These are phyloP conservation scores for Phylloscopus collybita DNA, from an alignment of 2,797 vertebrate species.

Conservation along the genomic window DNA sequence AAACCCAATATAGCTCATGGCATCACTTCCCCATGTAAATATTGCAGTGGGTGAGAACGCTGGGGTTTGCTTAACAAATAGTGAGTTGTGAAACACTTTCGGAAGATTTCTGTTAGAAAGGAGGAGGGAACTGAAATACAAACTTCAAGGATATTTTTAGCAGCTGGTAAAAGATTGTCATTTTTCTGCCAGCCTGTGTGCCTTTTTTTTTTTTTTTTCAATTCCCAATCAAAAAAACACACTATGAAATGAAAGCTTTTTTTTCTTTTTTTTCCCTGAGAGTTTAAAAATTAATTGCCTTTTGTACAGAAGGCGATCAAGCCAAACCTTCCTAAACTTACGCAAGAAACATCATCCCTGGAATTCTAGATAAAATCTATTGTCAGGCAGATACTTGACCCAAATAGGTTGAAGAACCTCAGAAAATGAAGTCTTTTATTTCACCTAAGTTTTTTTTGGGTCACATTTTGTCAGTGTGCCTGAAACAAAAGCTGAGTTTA, in stretches of 20 bases:
- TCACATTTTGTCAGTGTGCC: not conserved
- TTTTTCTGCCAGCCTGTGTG: not conserved
- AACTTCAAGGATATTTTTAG: slow-evolving; percentile 22
- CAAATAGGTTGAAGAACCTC: not conserved
- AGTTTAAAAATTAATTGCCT: slow-evolving; percentile 15
- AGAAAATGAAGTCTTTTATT: not conserved
- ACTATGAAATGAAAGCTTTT: not conserved
- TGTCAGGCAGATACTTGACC: not conserved
- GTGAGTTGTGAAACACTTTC: not conserved
- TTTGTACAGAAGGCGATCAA: not conserved
- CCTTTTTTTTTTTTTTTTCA: not conserved
- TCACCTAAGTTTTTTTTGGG: not conserved
- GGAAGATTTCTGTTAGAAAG: not conserved
- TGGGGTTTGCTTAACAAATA: not conserved
- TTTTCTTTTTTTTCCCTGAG: not conserved
- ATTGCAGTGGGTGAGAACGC: not conserved
- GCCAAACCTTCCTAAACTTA: not conserved
- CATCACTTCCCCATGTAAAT: not conserved
- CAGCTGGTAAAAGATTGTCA: not conserved
- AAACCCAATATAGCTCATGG: not conserved
- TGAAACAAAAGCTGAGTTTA: slow-evolving; percentile 7
- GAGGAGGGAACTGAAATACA: not conserved
- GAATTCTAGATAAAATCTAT: not conserved
- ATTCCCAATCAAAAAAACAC: not conserved
- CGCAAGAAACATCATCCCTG: not conserved